Evolutionary conservation across 2,113 vertebrate species (phyloP), one percentile per base, ranked within the genome.

Genomic region (Lycaon pictus): DNA sequence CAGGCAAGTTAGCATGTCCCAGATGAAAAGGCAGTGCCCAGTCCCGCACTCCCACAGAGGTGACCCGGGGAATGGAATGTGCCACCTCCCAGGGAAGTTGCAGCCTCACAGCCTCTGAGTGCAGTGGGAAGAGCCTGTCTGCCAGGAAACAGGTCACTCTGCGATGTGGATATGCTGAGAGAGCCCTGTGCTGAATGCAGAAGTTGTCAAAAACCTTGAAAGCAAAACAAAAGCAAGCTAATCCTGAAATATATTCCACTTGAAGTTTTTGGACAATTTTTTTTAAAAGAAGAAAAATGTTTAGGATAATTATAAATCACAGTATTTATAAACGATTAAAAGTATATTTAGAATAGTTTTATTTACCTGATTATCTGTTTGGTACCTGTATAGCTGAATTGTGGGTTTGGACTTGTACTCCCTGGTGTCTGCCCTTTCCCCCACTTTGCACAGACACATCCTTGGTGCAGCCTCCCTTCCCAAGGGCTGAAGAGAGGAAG

Each of bases 291-390:
- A 88, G 58, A 56, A 96, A 63, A 88, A 58, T 32, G 82, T 88
- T 77, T 89, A 69, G 77, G 69, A 51, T 91, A 93, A 92, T 86
- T 95, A 72, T 85, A 94, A 97, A 76, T 97, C 90, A 51, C 13
- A 95, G 0, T 97, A 98, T 97, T 98, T 97, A 98, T 97, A 88
- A 94, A 48, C 11, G 88, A 89, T 76, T 62, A 43, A 83, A 63
- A 92, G 82, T 90, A 10, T 95, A 95, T 76, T 94, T 96, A 95
- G 92, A 88, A 35, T 82, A 90, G 80, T 77, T 97, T 72, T 93
- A 74, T 95, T 97, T 85, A 87, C 69, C 85, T 93, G 55, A 95
- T 95, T 96, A 58, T 4, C 60, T 86, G 86, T 90, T 97, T n/a
- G n/a, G 65, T 79, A 71, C 20, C 11, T 79, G 76, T 72, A 15